Percentiles rank a stretch among this genome's conserved stretches.
These are phyloP conservation scores for Penaeus vannamei DNA, from an alignment of 1,140 invertebrate genomes.

Conservation along the genomic window DNA sequence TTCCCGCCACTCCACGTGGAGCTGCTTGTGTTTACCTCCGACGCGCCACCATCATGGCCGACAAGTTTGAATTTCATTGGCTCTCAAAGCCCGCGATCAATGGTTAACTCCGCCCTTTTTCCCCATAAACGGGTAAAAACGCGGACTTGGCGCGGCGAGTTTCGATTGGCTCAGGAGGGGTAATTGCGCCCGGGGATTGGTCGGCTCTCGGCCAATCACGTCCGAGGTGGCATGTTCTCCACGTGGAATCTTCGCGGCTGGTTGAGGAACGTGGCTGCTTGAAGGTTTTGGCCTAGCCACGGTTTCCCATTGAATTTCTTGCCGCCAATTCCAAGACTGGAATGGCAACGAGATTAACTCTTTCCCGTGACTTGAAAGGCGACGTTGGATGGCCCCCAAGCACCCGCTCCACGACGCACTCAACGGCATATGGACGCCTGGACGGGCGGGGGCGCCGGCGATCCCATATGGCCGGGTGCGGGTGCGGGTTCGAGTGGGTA, in stretches of 20 bases:
- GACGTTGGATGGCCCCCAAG: slow-evolving; percentile 38
- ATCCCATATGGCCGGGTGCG: too few species aligned
- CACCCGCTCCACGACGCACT: not conserved
- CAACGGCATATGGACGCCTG: too few species aligned
- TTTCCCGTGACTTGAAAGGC: slow-evolving; percentile 46
- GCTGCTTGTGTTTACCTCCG: slow-evolving; percentile 38
- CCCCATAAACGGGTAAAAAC: slow-evolving; percentile 49
- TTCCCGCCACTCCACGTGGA: slow-evolving; percentile 35
- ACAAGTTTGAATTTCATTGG: slow-evolving; percentile 52
- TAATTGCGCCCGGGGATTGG: not conserved
- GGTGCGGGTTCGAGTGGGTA: too few species aligned
- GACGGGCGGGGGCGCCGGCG: too few species aligned
- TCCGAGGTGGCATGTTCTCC: not conserved
- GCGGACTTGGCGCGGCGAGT: not conserved
- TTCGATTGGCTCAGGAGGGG: not conserved
- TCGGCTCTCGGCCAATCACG: not conserved
- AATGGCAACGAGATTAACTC: slow-evolving; percentile 53
- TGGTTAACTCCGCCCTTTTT: slow-evolving; percentile 48
- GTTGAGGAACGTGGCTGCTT: not conserved
- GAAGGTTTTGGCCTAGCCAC: not conserved
- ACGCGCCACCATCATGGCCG: slow-evolving; percentile 42
- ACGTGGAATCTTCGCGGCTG: slow-evolving; percentile 13
- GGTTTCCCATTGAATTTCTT: slow-evolving; percentile 51
- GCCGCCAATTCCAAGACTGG: slow-evolving; percentile 51
- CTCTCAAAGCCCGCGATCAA: slow-evolving; percentile 49